phyloP scores from a whole-genome alignment of 1,140 invertebrate species.

The Apolygus lucorum region DNA sequence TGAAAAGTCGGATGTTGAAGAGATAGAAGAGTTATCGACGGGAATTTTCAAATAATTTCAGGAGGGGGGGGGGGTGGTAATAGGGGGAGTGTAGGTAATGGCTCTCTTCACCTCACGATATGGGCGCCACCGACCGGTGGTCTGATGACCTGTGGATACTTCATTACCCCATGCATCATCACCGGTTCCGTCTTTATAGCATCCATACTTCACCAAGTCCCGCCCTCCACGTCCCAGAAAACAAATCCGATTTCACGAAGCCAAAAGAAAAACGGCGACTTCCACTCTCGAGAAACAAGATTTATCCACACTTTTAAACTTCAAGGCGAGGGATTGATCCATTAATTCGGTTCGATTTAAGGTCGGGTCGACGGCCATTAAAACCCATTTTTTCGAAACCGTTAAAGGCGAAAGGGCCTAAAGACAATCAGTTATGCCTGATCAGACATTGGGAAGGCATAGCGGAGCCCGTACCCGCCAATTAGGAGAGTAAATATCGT shows the following conservation, averaged over 20 bases:
- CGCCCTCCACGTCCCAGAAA: background rate
- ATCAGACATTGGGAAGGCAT: background rate
- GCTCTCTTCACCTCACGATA: constrained; percentile 15
- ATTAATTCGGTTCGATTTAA: constrained; percentile 13
- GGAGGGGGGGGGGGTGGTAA: background rate
- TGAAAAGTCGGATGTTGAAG: background rate
- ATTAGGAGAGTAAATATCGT: constrained; percentile 9
- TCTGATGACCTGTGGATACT: background rate
- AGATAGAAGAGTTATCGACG: background rate
- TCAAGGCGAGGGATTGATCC: constrained; percentile 14
- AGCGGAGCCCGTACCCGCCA: background rate
- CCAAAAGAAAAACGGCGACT: background rate
- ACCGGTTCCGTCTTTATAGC: no score
- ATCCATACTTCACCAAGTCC: background rate
- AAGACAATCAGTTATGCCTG: constrained; percentile 7
- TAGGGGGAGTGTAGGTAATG: background rate
- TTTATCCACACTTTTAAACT: constrained; percentile 13
- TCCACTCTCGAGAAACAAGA: background rate
- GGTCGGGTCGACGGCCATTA: background rate
- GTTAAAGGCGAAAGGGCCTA: background rate
- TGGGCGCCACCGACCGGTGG: background rate
- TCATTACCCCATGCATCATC: no score
- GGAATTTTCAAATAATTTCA: constrained; percentile 3
- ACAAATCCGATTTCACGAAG: constrained; percentile 11
- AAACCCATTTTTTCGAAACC: constrained; percentile 8